Percentiles rank a stretch among this genome's conserved stretches.
Evolutionary conservation across 1,140 invertebrate species (phyloP).

Genomic region (Scaptomyza graminum): DNA sequence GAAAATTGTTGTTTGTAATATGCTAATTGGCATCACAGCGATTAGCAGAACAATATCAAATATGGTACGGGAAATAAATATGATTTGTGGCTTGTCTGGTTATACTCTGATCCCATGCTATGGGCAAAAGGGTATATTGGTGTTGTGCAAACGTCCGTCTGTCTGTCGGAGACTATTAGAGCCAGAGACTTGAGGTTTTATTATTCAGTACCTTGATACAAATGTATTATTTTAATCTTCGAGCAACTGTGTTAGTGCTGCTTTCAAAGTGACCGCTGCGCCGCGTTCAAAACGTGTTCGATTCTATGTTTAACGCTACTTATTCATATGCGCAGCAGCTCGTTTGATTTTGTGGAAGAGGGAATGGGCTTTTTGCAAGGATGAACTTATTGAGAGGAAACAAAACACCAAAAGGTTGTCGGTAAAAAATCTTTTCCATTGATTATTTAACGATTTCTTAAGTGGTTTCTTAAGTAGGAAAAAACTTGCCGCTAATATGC

Average conservation of each 20-base stretch:
- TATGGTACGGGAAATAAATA: too few relatives aligned
- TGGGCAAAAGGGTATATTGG: too few relatives aligned
- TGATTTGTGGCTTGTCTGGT: too few relatives aligned
- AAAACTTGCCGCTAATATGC: slow-evolving; percentile 78
- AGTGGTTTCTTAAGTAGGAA: slow-evolving; percentile 81
- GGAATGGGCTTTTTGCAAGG: background rate
- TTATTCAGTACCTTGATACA: too few relatives aligned
- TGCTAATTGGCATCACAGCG: too few relatives aligned
- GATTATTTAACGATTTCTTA: slow-evolving; percentile 84
- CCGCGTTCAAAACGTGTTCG: background rate
- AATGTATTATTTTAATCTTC: background rate
- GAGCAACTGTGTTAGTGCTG: background rate
- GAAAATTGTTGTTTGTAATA: too few relatives aligned
- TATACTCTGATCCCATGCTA: too few relatives aligned
- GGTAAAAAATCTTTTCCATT: slow-evolving; percentile 79
- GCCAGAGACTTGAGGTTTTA: too few relatives aligned
- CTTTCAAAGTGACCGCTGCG: background rate
- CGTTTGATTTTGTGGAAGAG: slow-evolving; percentile 1
- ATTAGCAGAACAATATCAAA: too few relatives aligned
- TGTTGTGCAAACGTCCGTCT: too few relatives aligned
- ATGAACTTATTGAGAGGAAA: slow-evolving; percentile 32
- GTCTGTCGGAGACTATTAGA: too few relatives aligned
- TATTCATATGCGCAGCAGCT: background rate
- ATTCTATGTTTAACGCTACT: background rate
- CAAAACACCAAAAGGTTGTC: slow-evolving; percentile 9